phyloP scores from a whole-genome alignment of 2,113 vertebrate genomes.

The Misgurnus mizolepis region DNA sequence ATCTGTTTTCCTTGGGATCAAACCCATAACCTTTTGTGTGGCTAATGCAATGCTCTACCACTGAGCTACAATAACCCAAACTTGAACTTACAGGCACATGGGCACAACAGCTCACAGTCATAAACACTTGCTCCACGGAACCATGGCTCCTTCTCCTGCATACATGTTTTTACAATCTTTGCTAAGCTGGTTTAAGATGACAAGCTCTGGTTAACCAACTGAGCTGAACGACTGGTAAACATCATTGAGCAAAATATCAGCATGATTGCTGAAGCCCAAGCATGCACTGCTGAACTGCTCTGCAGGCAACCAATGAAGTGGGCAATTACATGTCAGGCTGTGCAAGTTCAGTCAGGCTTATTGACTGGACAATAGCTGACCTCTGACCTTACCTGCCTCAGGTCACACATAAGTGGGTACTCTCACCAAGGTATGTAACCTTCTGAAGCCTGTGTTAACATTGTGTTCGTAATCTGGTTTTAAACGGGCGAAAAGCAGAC shows the following conservation, averaged over 20 bases:
- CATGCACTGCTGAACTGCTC: slow-evolving; percentile 33
- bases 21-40: neutral
- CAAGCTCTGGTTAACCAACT: neutral
- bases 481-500: slow-evolving; percentile 22
- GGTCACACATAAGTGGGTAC: slow-evolving; percentile 48
- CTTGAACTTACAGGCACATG: neutral
- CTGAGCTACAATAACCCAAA: neutral
- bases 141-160: neutral
- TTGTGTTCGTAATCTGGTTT: neutral
- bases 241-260: slow-evolving; percentile 34
- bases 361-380: slow-evolving; percentile 51
- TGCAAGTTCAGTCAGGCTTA: slow-evolving; percentile 50
- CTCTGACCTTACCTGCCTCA: slow-evolving; percentile 54
- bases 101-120: neutral
- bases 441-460: slow-evolving; percentile 10
- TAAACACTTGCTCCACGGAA: neutral
- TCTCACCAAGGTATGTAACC: slow-evolving; percentile 38
- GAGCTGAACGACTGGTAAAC: slow-evolving; percentile 29
- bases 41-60: neutral
- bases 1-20: no score
- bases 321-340: slow-evolving; percentile 30
- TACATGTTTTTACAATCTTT: neutral
- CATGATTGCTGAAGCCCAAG: slow-evolving; percentile 23
- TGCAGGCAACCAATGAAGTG: slow-evolving; percentile 26
- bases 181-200: neutral